Evolutionary conservation across 1,140 invertebrate genomes (phyloP).

Genomic region (Achatina immaculata): DNA sequence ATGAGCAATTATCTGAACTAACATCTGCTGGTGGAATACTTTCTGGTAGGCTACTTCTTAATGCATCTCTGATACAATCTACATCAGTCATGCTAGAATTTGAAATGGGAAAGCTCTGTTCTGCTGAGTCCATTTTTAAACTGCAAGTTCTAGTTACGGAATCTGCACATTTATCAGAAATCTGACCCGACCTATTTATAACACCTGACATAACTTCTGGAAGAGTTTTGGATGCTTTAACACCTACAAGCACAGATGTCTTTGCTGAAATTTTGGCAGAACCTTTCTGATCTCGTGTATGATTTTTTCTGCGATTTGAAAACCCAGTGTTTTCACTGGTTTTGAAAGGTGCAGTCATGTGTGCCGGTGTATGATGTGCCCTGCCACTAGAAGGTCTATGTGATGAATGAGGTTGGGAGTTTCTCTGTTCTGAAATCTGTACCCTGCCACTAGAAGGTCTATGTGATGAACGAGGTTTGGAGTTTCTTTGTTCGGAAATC

Average conservation of each 20-base stretch:
- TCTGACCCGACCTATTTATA: neutral
- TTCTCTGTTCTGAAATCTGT: neutral
- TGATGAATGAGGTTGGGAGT: neutral
- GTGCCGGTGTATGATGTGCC: constrained; percentile 30
- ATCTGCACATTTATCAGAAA: neutral
- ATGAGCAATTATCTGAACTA: neutral
- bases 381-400: constrained; percentile 9
- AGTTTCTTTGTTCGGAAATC: neutral
- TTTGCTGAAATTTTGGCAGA: neutral
- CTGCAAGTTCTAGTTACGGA: neutral
- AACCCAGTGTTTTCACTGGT: constrained; percentile 46
- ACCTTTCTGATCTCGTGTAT: neutral
- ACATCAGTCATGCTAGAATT: no score
- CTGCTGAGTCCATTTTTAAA: no score
- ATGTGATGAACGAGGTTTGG: constrained; percentile 4
- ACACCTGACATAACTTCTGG: neutral
- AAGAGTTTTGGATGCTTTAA: neutral
- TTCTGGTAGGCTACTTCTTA: neutral
- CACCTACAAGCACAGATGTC: neutral
- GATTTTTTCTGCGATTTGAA: constrained; percentile 36
- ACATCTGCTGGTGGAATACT: neutral
- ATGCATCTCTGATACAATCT: no score
- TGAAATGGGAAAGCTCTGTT: no score
- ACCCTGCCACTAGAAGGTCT: constrained; percentile 7
- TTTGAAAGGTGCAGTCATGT: constrained; percentile 54